Evolutionary conservation across 2,888 invertebrate genomes (phyloP), one percentile per base, ranked within the genome.

Genomic region (Notodonta dromedarius): DNA sequence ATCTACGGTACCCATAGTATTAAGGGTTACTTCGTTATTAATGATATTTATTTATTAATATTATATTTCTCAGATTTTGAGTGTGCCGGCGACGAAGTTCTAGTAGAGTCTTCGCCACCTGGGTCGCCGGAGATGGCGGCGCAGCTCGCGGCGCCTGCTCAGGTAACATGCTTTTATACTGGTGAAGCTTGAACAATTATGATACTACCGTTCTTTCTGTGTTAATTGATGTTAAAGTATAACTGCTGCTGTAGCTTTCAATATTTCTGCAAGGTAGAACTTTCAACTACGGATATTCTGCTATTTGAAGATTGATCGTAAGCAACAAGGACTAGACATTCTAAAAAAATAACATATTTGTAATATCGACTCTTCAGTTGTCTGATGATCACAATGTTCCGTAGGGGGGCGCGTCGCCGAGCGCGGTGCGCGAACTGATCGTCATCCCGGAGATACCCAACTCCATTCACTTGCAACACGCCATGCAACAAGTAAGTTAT

Each of bases 71-170:
- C 89, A 94, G 94, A 93, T 76, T 94, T 94, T 88, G 94, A 94
- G 87, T 94, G 94, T 78, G 90, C 90, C 63, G 93, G 93, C 66
- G 92, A 93, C 91, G 94, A 94, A 78, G 94, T 94, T 59, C 83
- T 94, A 68, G 93, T 94, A 79, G 93, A 93, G 86, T 92, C 90
- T 65, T 89, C 93, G 79, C 93, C 93, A 80, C 91, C 91, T 73
- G 88, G 88, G 72, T 92, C 93, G 66, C 91, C 91, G 40, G 87
- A 79, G 70, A 93, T 93, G 93, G 92, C 93, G 82, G 89, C 93
- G 80, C 87, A 90, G 65, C 88, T 93, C 55, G 93, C 92, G 62
- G 85, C 87, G 69, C 90, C 91, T 60, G 77, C 89, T 58, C 93
- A 93, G 93, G 93, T 92, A 76, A 35, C 39, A 46, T 46, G 13